phyloP scores from a whole-genome alignment of 2,113 vertebrate genomes.

The Dascyllus trimaculatus region DNA sequence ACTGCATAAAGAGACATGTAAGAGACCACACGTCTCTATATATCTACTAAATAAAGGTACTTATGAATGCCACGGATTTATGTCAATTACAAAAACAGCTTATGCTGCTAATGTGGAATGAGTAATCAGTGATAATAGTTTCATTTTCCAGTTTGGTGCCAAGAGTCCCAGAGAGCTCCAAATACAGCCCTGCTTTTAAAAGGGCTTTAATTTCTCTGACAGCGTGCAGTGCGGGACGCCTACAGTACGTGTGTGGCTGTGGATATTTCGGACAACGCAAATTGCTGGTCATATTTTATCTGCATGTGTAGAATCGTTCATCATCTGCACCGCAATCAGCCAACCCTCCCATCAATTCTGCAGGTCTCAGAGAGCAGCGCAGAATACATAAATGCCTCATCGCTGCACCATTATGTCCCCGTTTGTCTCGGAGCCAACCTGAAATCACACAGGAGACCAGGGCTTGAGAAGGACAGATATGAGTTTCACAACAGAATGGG shows the following conservation, averaged over 20 bases:
- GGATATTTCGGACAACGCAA: slow-evolving; percentile 36
- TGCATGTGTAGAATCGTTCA: slow-evolving; percentile 70
- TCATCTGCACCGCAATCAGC: slow-evolving; percentile 65
- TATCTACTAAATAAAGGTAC: no score
- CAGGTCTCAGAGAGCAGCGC: slow-evolving; percentile 39
- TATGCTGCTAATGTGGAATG: background rate
- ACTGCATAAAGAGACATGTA: no score
- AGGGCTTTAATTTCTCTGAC: background rate
- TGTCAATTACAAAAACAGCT: no score
- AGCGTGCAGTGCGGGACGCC: background rate
- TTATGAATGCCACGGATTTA: no score
- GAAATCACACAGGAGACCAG: slow-evolving; percentile 7
- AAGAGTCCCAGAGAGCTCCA: background rate
- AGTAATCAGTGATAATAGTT: background rate
- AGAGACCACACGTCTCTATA: no score
- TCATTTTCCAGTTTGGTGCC: background rate
- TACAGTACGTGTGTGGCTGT: background rate
- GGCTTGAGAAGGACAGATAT: background rate
- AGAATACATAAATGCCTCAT: slow-evolving; percentile 53
- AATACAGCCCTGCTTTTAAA: background rate
- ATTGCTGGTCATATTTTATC: slow-evolving; percentile 66
- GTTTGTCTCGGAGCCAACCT: slow-evolving; percentile 37
- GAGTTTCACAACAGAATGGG: slow-evolving; percentile 4
- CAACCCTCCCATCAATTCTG: slow-evolving; percentile 56
- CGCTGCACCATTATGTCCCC: background rate